Conservation (phyloP, 2,888 invertebrate species). For the Antitype chi region DNA sequence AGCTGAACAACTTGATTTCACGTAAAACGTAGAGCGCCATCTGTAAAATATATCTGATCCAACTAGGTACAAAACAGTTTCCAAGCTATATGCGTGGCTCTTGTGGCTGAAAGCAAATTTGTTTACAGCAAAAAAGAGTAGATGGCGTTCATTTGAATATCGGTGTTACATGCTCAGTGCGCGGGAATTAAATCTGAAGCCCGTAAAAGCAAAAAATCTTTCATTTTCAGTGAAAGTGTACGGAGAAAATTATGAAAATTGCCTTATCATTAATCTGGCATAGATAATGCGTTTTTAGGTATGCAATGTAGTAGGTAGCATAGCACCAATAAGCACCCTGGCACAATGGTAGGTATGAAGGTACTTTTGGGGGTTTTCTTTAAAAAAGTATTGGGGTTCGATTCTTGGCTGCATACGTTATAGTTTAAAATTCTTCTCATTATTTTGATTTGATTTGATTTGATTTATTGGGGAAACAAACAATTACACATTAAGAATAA, state of each 20-base stretch:
- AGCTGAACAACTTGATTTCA: not conserved
- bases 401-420: not conserved
- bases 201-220: not conserved
- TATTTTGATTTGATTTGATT: no score
- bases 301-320: not conserved
- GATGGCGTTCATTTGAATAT: constrained; percentile 23
- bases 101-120: not conserved
- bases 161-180: not conserved
- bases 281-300: not conserved
- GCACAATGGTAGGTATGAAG: not conserved
- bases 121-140: not conserved
- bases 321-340: not conserved
- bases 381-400: not conserved
- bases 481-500: no score
- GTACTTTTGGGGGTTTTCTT: not conserved
- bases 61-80: not conserved
- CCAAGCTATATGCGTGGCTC: not conserved
- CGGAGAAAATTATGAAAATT: not conserved
- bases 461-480: no score
- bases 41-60: constrained; percentile 2
- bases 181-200: not conserved
- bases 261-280: not conserved
- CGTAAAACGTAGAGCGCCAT: constrained; percentile 29
- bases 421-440: not conserved
- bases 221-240: not conserved